Evolutionary conservation across 2,797 vertebrate species (phyloP).

Genomic region (Ptychadena robeensis): DNA sequence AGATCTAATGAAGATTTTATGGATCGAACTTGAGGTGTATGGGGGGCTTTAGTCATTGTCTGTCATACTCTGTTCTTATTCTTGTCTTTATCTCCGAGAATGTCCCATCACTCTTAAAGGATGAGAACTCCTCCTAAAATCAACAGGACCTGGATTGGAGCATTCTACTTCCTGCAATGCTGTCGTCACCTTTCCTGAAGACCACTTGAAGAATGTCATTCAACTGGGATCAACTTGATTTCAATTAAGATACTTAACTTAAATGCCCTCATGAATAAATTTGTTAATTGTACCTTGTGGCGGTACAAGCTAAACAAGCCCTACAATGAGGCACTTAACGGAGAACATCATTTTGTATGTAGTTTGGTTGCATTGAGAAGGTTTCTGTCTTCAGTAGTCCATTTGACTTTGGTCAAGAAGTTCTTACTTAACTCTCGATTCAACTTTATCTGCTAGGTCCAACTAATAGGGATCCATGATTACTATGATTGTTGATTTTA

Average conservation of each 20-base stretch:
- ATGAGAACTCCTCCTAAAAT: neutral
- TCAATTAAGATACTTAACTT: conserved; percentile 62
- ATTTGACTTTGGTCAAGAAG: too few species aligned
- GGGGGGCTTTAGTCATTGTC: conserved; percentile 20
- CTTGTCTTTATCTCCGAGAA: conserved; percentile 4
- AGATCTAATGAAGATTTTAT: too few species aligned
- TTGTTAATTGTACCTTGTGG: conserved; percentile 42
- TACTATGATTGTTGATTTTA: too few species aligned
- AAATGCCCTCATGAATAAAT: conserved; percentile 34
- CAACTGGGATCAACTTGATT: conserved; percentile 54
- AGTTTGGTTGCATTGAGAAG: neutral
- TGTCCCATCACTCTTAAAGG: neutral
- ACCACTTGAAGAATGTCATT: conserved; percentile 56
- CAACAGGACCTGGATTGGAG: conserved; percentile 21
- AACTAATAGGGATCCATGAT: too few species aligned
- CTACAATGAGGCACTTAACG: conserved; percentile 31
- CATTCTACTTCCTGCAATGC: conserved; percentile 13
- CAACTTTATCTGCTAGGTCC: neutral
- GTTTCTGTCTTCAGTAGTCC: neutral
- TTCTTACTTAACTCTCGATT: neutral
- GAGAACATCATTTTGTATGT: neutral
- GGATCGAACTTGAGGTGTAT: too few species aligned
- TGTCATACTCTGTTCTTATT: conserved; percentile 25
- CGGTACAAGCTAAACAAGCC: conserved; percentile 3
- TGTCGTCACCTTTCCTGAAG: conserved; percentile 49